Base-by-base conservation (phyloP, 2,797 vertebrate species). In the Geotria australis region DNA sequence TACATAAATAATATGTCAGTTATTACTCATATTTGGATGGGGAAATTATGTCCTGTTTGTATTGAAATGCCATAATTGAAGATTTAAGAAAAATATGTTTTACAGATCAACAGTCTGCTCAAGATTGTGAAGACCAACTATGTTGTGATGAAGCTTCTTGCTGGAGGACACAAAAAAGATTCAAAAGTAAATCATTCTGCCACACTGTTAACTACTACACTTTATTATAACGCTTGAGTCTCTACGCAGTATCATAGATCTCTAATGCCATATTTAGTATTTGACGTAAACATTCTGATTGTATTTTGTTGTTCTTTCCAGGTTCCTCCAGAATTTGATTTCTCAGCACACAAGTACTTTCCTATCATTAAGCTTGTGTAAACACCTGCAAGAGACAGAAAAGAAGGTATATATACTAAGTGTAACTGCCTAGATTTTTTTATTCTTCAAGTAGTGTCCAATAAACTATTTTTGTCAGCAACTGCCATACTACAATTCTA, bases 91-190 rank as follows among this genome's bases (percentile, higher is more conserved):
- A n/a, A 66, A 24, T 47, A 66, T 59, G 63, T 57, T 63, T 57
- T 66, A 64, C 69, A 96, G 91, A 81, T 95, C 58, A 95, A 65
- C 63, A 78, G 82, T 61, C 94, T 96, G 65, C 72, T 96, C 46
- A 96, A 86, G 69, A 86, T 95, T 67, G 85, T 86, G 68, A 98
- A 95, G 67, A 88, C 89, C 56, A 98, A 98, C 68, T 91, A 96
- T 61, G 85, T 98, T 57, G 89, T 96, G 57, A 94, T 79, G 80
- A 98, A 98, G 67, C 72, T 98, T 13, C 69, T 98, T 64, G 91
- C 89, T 62, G 91, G 89, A 72, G 89, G 89, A 55, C 86, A 98
- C 71, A 98, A 95, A 65, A 98, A 89, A 62, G 88, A 98, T 56
- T 88, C 83, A 3, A 93, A 85, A 80, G 89, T 93, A 77, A 70